Conservation (phyloP, 2,797 vertebrate genomes). For the Hozukius guyotensis region DNA sequence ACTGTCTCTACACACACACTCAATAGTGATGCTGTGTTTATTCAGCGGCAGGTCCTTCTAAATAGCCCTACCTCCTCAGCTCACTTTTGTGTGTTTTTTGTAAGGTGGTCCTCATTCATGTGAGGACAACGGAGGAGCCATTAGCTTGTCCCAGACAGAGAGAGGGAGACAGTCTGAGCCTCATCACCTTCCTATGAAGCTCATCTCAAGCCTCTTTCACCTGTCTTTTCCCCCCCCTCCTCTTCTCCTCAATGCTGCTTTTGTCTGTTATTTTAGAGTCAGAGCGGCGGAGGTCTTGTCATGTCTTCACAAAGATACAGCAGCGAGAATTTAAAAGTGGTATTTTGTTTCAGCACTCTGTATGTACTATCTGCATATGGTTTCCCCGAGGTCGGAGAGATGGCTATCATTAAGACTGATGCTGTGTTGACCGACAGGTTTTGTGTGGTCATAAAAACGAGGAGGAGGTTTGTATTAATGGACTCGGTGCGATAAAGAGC, state of each 20-base stretch:
- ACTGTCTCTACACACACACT: conserved; percentile 19
- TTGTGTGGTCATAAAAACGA: conserved; percentile 9
- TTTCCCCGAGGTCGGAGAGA: conserved; percentile 18
- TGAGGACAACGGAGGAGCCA: conserved; percentile 62
- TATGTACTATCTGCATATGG: background rate
- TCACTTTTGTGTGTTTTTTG: conserved; percentile 48
- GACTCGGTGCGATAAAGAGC: background rate
- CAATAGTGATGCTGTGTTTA: conserved; percentile 31
- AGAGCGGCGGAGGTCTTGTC: conserved; percentile 30
- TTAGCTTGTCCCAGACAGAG: conserved; percentile 66
- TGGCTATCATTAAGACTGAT: conserved; percentile 4
- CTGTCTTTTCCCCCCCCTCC: background rate
- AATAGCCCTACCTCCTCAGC: conserved; percentile 26
- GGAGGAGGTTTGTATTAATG: background rate
- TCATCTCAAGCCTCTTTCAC: conserved; percentile 58
- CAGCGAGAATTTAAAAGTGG: conserved; percentile 32
- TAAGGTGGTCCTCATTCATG: conserved; percentile 59
- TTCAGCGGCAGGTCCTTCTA: conserved; percentile 40
- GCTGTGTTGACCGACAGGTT: conserved; percentile 24
- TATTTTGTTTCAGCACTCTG: conserved; percentile 43
- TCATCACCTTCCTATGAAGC: conserved; percentile 68
- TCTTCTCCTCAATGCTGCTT: conserved; percentile 59
- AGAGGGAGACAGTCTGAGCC: conserved; percentile 57
- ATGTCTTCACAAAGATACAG: conserved; percentile 28
- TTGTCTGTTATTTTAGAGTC: conserved; percentile 58